Conservation (phyloP, 1,140 invertebrate species). For the Hycleus cichorii region DNA sequence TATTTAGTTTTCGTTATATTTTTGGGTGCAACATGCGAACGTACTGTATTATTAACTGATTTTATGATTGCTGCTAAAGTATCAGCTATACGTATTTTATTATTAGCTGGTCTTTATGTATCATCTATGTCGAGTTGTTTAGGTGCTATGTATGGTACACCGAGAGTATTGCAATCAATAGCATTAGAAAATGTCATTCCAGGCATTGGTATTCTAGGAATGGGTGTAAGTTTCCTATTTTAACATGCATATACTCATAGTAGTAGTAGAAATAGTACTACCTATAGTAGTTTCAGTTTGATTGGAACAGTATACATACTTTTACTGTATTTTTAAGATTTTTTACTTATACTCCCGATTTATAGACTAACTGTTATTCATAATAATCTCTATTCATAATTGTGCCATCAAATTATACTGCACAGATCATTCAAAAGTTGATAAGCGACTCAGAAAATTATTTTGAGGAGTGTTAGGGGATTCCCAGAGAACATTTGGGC, state of each 20-base stretch:
- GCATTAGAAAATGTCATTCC: constrained; percentile 94
- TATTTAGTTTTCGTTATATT: constrained; percentile 86
- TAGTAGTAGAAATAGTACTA: not conserved
- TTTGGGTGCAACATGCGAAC: constrained; percentile 78
- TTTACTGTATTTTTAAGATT: no score
- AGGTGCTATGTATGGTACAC: constrained; percentile 91
- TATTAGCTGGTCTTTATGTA: constrained; percentile 88
- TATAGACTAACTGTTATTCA: no score
- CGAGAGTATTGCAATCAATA: constrained; percentile 88
- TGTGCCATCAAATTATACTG: not conserved
- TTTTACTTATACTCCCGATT: no score
- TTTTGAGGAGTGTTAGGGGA: no score
- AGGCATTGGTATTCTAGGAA: constrained; percentile 73
- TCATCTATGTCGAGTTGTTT: constrained; percentile 92
- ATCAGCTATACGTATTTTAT: constrained; percentile 69
- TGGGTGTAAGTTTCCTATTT: constrained; percentile 62
- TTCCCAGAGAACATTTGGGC: no score
- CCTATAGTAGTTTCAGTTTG: not conserved
- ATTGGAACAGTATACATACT: no score
- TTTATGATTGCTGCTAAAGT: constrained; percentile 89
- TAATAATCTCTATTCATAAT: constrained; percentile 22
- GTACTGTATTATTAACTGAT: constrained; percentile 65
- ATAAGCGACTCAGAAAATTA: no score
- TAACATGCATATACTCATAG: not conserved
- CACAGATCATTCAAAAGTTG: no score